A percentile compares a stretch with the other conserved stretches of the same genome.
Conservation (phyloP, 2,113 vertebrate genomes). For the Herpetotheres cachinnans region DNA sequence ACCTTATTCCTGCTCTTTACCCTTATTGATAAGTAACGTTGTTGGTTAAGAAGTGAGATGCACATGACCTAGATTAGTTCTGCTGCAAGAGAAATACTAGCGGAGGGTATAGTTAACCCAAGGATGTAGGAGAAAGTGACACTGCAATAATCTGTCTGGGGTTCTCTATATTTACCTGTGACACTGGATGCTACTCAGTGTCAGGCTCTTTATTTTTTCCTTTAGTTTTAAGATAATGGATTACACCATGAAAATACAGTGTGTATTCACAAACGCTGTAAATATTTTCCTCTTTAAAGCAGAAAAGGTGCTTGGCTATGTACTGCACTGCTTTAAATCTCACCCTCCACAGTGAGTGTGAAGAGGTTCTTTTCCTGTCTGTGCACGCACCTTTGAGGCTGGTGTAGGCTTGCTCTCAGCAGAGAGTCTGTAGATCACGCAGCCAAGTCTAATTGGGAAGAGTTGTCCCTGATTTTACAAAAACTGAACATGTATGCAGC, state of each 20-base stretch:
- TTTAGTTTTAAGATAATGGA: neutral
- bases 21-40: neutral
- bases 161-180: neutral
- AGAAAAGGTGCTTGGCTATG: neutral
- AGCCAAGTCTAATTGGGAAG: neutral
- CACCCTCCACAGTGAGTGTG: no score
- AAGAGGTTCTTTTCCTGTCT: neutral
- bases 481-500: neutral
- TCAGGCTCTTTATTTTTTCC: no score
- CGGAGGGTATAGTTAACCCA: accelerated
- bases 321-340: neutral
- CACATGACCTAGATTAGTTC: neutral
- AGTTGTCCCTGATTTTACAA: neutral
- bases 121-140: neutral
- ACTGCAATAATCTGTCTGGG: neutral
- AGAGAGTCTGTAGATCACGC: neutral
- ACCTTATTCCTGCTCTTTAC: neutral
- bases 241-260: neutral
- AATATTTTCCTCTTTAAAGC: neutral
- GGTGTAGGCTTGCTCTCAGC: neutral
- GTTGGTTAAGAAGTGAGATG: neutral
- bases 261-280: neutral
- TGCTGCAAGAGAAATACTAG: neutral
- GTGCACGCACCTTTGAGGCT: neutral
- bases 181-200: neutral